Percentiles rank a stretch among this genome's conserved stretches.
These are phyloP conservation scores for Chloropsis hardwickii DNA, from an alignment of 2,113 vertebrate genomes.

Conservation along the genomic window DNA sequence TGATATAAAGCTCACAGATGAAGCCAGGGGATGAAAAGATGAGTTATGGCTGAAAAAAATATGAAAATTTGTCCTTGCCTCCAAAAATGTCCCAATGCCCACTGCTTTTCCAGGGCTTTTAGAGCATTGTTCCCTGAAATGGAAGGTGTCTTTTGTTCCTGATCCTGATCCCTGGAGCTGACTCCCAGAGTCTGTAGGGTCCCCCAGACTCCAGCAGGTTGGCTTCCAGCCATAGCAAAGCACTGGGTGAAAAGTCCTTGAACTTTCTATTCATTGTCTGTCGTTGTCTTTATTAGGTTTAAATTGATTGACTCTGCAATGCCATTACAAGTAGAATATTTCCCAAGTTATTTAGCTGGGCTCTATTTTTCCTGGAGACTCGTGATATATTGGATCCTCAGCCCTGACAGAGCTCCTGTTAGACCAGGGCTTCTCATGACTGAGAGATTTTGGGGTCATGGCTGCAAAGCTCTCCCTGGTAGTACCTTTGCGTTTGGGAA, in stretches of 20 bases:
- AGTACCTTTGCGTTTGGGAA: background rate
- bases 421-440: fast-evolving
- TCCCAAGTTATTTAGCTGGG: constrained; percentile 40
- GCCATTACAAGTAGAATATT: constrained; percentile 25
- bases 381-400: background rate
- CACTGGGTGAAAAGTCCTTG: constrained; percentile 56
- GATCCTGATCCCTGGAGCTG: background rate
- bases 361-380: constrained; percentile 8
- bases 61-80: constrained; percentile 26
- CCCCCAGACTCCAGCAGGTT: background rate
- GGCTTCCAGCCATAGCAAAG: background rate
- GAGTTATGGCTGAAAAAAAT: background rate
- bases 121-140: background rate
- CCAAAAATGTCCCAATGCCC: background rate
- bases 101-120: background rate
- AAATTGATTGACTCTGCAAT: constrained; percentile 50
- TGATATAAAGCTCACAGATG: background rate
- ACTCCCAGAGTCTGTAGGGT: background rate
- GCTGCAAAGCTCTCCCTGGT: background rate
- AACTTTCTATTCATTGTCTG: constrained; percentile 58
- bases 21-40: background rate
- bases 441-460: background rate
- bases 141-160: background rate
- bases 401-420: background rate
- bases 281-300: constrained; percentile 39